phyloP scores from a whole-genome alignment of 2,797 vertebrate species.

The Jordanella pulchra region DNA sequence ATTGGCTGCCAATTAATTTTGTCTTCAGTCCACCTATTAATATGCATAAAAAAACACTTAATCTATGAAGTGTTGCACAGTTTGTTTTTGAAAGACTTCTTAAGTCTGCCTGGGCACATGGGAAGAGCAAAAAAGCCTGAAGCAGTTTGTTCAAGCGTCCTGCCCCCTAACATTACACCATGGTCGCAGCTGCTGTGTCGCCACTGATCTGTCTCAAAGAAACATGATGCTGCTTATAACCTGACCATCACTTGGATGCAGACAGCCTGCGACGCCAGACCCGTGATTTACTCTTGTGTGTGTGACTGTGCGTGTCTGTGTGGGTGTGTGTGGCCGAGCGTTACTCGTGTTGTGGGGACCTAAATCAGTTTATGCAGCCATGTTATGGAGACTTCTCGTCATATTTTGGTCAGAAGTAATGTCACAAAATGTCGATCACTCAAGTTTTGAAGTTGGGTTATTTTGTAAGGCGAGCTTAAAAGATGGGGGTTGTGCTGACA shows the following conservation, averaged over 20 bases:
- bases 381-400: neutral
- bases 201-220: conserved; percentile 67
- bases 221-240: conserved; percentile 71
- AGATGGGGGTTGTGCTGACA: neutral
- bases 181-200: conserved; percentile 68
- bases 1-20: conserved; percentile 24
- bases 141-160: conserved; percentile 42
- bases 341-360: conserved; percentile 17
- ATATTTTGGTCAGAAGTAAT: conserved; percentile 6
- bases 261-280: conserved; percentile 72
- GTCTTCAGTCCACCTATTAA: neutral
- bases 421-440: conserved; percentile 7
- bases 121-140: conserved; percentile 45
- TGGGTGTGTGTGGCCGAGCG: conserved; percentile 12
- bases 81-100: conserved; percentile 34
- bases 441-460: neutral
- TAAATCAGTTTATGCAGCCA: conserved; percentile 12
- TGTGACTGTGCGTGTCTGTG: conserved; percentile 52
- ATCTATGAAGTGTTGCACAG: neutral
- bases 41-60: conserved; percentile 8
- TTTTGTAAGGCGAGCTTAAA: neutral
- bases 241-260: conserved; percentile 69
- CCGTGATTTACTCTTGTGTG: conserved; percentile 67
- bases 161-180: conserved; percentile 74
- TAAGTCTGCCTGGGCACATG: conserved; percentile 21